Evolutionary conservation across 2,888 invertebrate species (phyloP), one percentile per base, ranked within the genome.

Genomic region (Scaptomyza reducta): DNA sequence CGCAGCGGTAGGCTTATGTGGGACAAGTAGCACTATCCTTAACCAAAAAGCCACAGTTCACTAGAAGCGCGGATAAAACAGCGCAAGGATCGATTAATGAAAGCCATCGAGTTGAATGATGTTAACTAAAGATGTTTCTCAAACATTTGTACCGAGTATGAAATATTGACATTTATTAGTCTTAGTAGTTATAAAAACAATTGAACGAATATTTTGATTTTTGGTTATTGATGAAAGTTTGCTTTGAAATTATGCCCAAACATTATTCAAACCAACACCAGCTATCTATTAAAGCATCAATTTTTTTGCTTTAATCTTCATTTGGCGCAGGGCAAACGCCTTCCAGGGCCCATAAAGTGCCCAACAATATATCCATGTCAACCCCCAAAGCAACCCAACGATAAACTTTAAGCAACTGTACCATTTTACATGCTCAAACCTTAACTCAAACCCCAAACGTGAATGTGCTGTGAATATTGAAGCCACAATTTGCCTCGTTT

Each of bases 381-480:
- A 66, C 67, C 57, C 66, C 66, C 50, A 38, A 38, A 69, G 51
- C 77, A 70, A 33, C 60, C 42, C 61, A 50, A n/a, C 61, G 45
- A 64, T 77, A 64, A 86, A 70, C 75, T 68, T 86, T 47, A 77
- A 77, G 73, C 70, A 80, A 86, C 86, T 83, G 87, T 86, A 86
- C 82, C 87, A 63, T 70, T 78, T 74, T 75, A 82, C 87, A 86
- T 50, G 87, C 82, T 82, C 82, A 86, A 82, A 82, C 82, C 82
- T 82, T 82, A 69, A 65, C 68, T 79, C 86, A 82, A 82, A 65
- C 83, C 74, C 77, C 73, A 66, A 66, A 40, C 38, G 14, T 64
- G 59, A 61, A 54, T 69, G 64, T 54, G 61, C 71, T 64, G 59
- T 62, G 71, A 75, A 68, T 68, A 65, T 75, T 63, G 62, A 71